Evolutionary conservation across 2,888 invertebrate genomes (phyloP).

Genomic region (Rhagophthalmus giganteus): DNA sequence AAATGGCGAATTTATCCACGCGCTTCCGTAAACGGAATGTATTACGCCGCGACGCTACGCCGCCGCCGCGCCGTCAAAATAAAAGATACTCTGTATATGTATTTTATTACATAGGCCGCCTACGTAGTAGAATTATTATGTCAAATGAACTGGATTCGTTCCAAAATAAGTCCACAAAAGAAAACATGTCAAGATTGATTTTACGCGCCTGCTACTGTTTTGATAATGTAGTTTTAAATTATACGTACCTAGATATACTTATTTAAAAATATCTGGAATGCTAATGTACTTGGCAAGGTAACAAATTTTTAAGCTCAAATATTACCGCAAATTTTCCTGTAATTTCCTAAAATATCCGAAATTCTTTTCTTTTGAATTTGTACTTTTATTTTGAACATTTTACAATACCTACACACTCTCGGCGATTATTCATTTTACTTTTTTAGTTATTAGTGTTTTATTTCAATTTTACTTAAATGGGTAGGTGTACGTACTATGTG

Average conservation of each 20-base stretch:
- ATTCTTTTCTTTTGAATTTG: not conserved
- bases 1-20: conserved; percentile 17
- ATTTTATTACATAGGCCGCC: conserved; percentile 25
- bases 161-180: conserved; percentile 30
- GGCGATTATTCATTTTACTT: no score
- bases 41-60: no score
- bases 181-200: conserved; percentile 38
- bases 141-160: conserved; percentile 32
- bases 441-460: no score
- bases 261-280: conserved; percentile 35
- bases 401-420: no score
- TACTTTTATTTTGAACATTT: no score
- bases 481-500: no score
- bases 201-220: conserved; percentile 35
- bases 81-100: conserved; percentile 22
- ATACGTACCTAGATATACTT: conserved; percentile 35
- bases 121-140: conserved; percentile 29
- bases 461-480: no score
- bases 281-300: conserved; percentile 37
- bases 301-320: conserved; percentile 16
- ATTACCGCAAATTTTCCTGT: not conserved
- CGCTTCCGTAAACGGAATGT: conserved; percentile 8
- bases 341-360: not conserved
- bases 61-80: conserved; percentile 25
- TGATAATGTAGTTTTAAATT: conserved; percentile 38